Conservation (phyloP, 2,113 vertebrate species). For the Acanthisitta chloris region DNA sequence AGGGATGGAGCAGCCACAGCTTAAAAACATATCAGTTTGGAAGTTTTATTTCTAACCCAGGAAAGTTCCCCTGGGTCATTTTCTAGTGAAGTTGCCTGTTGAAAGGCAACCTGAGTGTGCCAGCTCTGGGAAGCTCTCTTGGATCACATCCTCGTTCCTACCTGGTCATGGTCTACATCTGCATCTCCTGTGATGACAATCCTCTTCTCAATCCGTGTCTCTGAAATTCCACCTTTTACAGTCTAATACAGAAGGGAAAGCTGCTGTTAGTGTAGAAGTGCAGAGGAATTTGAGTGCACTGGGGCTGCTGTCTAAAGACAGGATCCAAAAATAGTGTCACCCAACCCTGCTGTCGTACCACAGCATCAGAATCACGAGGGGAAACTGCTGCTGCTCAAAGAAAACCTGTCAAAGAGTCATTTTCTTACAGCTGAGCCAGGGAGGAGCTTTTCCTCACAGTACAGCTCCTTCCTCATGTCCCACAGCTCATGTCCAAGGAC, state of each 20-base stretch:
- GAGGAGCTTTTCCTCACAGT: neutral
- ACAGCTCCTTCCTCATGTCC: neutral
- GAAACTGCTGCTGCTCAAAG: neutral
- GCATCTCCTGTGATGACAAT: conserved; percentile 97
- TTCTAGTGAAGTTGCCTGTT: neutral
- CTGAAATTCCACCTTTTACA: conserved; percentile 96
- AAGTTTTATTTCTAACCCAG: neutral
- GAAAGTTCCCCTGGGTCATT: neutral
- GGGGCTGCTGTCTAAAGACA: neutral
- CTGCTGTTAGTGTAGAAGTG: neutral
- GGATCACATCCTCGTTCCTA: conserved; percentile 30
- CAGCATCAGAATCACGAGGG: fast-evolving
- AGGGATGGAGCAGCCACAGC: neutral
- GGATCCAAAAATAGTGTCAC: neutral
- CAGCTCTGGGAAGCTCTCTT: neutral
- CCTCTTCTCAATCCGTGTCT: conserved; percentile 97
- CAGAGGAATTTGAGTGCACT: neutral
- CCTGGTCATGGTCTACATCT: conserved; percentile 98
- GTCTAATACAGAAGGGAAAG: conserved; percentile 75
- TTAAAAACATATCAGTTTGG: neutral
- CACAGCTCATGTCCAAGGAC: neutral
- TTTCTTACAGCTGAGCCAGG: neutral
- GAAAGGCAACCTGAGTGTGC: neutral
- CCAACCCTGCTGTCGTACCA: fast-evolving
- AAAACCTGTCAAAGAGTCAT: neutral